phyloP scores from a whole-genome alignment of 2,888 invertebrate genomes.

The Crepidodera aurea region DNA sequence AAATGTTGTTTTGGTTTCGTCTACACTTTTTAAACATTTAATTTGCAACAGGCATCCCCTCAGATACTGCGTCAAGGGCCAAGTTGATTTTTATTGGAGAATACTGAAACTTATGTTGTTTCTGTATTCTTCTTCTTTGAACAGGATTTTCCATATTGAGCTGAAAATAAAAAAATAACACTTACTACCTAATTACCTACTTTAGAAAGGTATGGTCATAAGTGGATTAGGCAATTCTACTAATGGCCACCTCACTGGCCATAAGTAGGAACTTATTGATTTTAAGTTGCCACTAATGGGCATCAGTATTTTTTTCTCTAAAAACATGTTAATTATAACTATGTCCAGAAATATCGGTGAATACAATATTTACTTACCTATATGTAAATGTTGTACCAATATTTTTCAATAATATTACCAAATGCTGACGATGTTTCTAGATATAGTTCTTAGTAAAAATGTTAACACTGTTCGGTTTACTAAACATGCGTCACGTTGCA shows the following conservation, averaged over 20 bases:
- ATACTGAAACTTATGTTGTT: constrained; percentile 19
- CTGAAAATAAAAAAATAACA: not conserved
- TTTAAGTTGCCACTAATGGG: not conserved
- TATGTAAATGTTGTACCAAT: no score
- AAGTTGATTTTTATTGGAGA: constrained; percentile 19
- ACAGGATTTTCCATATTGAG: not conserved
- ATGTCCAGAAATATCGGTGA: not conserved
- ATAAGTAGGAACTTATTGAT: not conserved
- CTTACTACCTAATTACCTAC: not conserved
- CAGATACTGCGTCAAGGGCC: constrained; percentile 17
- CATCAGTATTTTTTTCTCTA: no score
- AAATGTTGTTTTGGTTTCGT: not conserved
- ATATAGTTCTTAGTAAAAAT: no score
- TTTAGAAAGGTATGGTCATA: not conserved
- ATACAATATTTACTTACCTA: no score
- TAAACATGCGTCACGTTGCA: no score
- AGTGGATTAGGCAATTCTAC: not conserved
- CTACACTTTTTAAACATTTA: not conserved
- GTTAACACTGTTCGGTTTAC: no score
- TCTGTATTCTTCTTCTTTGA: constrained; percentile 3
- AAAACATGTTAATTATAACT: not conserved
- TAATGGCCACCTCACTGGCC: not conserved
- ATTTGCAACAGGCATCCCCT: constrained; percentile 9
- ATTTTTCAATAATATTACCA: no score
- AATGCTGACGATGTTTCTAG: no score